Evolutionary conservation across 2,888 invertebrate genomes (phyloP).

Genomic region (Drosophila bunnanda): DNA sequence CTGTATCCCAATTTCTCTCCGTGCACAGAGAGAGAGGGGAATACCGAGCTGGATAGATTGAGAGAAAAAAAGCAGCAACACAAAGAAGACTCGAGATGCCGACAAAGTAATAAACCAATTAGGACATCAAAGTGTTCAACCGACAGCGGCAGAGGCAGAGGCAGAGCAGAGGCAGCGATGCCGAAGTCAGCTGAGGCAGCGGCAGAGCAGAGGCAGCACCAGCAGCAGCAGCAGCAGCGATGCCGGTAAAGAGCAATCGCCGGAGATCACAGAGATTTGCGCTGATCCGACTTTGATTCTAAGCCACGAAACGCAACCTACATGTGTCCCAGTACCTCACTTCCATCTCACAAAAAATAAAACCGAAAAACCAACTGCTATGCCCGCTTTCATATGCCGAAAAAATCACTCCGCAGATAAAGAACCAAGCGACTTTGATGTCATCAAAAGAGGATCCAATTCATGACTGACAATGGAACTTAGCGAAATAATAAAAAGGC

Average conservation of each 20-base stretch:
- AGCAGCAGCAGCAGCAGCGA: slow-evolving; percentile 22
- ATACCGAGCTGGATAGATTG: slow-evolving; percentile 36
- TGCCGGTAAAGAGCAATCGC: slow-evolving; percentile 36
- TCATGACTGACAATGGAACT: slow-evolving; percentile 20
- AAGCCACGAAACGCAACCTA: slow-evolving; percentile 78
- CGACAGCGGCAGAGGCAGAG: slow-evolving; percentile 73
- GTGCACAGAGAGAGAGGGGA: slow-evolving; percentile 15
- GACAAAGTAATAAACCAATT: slow-evolving; percentile 84
- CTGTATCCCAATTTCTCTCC: background rate
- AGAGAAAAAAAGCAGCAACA: slow-evolving; percentile 55
- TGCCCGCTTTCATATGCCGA: slow-evolving; percentile 25
- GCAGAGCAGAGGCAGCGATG: slow-evolving; percentile 17
- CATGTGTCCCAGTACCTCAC: slow-evolving; percentile 59
- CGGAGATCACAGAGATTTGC: slow-evolving; percentile 77
- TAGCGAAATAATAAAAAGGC: background rate
- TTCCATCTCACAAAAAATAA: slow-evolving; percentile 6
- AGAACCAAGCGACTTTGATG: slow-evolving; percentile 20
- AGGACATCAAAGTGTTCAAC: slow-evolving; percentile 83
- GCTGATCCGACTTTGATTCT: slow-evolving; percentile 79
- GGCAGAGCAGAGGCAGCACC: slow-evolving; percentile 16
- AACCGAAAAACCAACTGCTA: slow-evolving; percentile 10
- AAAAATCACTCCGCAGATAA: slow-evolving; percentile 5
- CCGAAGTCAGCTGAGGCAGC: slow-evolving; percentile 18
- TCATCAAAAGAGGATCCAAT: slow-evolving; percentile 28
- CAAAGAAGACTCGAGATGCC: slow-evolving; percentile 80